These are phyloP conservation scores for Chaetoderma sp. DNA, from an alignment of 2,888 invertebrate species.

Conservation along the genomic window DNA sequence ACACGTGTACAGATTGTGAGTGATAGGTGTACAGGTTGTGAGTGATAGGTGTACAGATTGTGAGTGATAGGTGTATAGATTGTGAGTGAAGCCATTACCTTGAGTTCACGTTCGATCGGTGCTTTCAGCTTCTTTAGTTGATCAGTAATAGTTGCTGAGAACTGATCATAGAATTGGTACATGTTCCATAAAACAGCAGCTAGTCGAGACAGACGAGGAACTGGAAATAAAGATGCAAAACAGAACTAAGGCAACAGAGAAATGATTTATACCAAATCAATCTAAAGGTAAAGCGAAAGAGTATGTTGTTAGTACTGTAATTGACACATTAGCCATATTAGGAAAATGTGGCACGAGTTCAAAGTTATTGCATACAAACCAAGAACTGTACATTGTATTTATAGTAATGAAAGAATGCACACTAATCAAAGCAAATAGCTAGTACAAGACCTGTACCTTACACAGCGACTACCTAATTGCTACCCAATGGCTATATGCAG, in stretches of 20 bases:
- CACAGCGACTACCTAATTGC: too few species aligned
- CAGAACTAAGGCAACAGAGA: background rate
- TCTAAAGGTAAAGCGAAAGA: too few species aligned
- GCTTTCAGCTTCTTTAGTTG: constrained; percentile 78
- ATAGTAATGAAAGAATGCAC: too few species aligned
- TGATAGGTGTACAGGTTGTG: too few species aligned
- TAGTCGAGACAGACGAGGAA: background rate
- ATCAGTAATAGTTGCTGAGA: constrained; percentile 76
- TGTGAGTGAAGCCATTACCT: constrained; percentile 63
- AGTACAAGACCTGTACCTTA: too few species aligned
- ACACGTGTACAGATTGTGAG: too few species aligned
- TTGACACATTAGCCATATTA: too few species aligned
- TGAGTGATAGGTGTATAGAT: background rate
- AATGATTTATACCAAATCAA: background rate
- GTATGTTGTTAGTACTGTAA: too few species aligned
- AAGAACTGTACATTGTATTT: too few species aligned
- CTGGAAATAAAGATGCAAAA: constrained; percentile 10
- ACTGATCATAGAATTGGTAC: constrained; percentile 86
- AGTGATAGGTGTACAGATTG: background rate
- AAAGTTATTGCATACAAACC: too few species aligned
- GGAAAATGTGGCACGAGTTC: too few species aligned
- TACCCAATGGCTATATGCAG: background rate
- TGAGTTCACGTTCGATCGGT: constrained; percentile 91
- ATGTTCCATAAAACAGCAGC: constrained; percentile 70
- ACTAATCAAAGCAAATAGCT: too few species aligned